Evolutionary conservation across 1,140 invertebrate species (phyloP).

Genomic region (Dendrolimus kikuchii): DNA sequence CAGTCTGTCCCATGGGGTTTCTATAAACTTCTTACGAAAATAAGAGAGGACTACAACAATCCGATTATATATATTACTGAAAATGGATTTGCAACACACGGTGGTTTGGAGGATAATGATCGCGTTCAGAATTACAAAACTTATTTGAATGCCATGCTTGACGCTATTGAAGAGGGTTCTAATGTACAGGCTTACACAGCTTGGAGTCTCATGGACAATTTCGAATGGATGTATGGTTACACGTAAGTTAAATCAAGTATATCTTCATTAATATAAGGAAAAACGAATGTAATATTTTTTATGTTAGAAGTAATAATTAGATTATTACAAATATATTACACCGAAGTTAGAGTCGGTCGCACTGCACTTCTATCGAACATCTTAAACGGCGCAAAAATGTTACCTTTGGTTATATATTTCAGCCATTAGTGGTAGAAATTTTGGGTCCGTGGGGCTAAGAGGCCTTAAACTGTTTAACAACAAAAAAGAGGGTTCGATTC

Average conservation of each 20-base stretch:
- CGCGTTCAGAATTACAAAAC: constrained; percentile 54
- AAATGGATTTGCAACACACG: constrained; percentile 40
- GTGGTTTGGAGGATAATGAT: constrained; percentile 28
- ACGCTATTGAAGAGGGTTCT: constrained; percentile 36
- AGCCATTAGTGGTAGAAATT: too few species aligned
- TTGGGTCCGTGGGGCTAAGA: too few species aligned
- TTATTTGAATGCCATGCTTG: constrained; percentile 45
- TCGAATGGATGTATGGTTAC: constrained; percentile 73
- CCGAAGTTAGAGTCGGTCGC: too few species aligned
- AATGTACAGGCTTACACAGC: constrained; percentile 69
- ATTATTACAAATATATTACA: too few species aligned
- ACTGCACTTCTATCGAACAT: too few species aligned
- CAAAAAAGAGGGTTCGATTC: too few species aligned
- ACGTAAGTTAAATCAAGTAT: constrained; percentile 44
- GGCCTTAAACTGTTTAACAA: too few species aligned
- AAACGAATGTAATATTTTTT: too few species aligned
- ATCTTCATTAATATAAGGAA: too few species aligned
- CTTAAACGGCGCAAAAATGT: too few species aligned
- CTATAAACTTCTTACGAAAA: constrained; percentile 24
- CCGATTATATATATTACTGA: constrained; percentile 26
- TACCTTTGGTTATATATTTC: too few species aligned
- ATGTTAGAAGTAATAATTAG: too few species aligned
- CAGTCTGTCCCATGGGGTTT: constrained; percentile 20
- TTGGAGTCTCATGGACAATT: constrained; percentile 78
- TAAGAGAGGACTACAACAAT: constrained; percentile 32